These are phyloP conservation scores for Cuculus canorus DNA, from an alignment of 2,797 vertebrate species.

Conservation along the genomic window DNA sequence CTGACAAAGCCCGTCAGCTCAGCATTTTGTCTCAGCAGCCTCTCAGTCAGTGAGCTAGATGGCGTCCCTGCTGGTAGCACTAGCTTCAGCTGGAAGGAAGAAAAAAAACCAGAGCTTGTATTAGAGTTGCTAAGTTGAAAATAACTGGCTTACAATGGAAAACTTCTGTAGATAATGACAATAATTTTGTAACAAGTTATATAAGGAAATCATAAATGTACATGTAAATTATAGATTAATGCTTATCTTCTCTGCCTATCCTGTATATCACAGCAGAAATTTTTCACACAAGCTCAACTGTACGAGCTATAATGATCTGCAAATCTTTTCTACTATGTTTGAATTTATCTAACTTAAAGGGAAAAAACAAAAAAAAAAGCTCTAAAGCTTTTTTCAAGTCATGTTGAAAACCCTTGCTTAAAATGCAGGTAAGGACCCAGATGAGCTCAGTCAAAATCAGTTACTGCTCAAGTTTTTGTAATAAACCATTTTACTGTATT, in stretches of 20 bases:
- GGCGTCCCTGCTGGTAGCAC: conserved; percentile 74
- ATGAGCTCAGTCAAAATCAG: not conserved
- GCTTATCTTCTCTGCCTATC: not conserved
- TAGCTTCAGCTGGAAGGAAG: conserved; percentile 72
- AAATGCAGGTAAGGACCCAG: not conserved
- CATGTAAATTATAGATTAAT: not conserved
- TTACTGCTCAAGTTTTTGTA: not conserved
- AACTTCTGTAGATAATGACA: not conserved
- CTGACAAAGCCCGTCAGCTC: conserved; percentile 94
- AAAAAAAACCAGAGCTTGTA: not conserved
- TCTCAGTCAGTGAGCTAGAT: conserved; percentile 85
- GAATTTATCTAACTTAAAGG: not conserved
- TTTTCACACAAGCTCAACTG: not conserved
- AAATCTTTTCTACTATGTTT: not conserved
- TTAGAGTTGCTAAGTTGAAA: not conserved
- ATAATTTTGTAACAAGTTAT: not conserved
- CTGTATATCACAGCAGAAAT: not conserved
- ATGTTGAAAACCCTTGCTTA: not conserved
- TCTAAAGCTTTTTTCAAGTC: not conserved
- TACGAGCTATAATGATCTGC: not conserved
- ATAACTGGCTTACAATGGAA: not conserved
- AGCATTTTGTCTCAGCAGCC: conserved; percentile 91
- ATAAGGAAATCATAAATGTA: not conserved
- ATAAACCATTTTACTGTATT: not conserved
- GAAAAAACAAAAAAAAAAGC: not conserved